Percentiles rank a stretch among this genome's conserved stretches.
phyloP scores from a whole-genome alignment of 2,888 invertebrate species.

The Neria commutata region DNA sequence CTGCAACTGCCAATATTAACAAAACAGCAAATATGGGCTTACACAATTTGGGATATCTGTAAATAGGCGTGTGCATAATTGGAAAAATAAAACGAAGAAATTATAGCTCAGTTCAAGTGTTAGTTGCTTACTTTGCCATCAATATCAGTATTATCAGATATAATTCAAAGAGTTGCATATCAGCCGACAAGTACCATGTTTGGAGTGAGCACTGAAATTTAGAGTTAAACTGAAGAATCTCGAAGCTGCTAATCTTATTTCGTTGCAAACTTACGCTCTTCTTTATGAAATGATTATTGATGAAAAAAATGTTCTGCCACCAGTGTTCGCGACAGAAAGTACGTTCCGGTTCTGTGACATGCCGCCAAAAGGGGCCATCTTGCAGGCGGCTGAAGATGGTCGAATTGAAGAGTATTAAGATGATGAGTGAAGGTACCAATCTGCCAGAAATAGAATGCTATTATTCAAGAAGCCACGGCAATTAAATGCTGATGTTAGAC shows the following conservation, averaged over 20 bases:
- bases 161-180: slow-evolving; percentile 55
- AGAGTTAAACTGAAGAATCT: neutral
- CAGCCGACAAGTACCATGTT: slow-evolving; percentile 56
- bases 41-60: slow-evolving; percentile 37
- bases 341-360: slow-evolving; percentile 49
- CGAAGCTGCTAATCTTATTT: neutral
- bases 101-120: neutral
- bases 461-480: neutral
- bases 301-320: slow-evolving; percentile 60
- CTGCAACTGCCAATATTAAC: slow-evolving; percentile 26
- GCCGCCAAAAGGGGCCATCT: slow-evolving; percentile 61
- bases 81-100: neutral
- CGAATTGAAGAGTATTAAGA: slow-evolving; percentile 46
- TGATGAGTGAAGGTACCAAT: slow-evolving; percentile 46
- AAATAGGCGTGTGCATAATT: no score
- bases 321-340: slow-evolving; percentile 55
- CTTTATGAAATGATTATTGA: slow-evolving; percentile 54
- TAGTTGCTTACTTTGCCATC: slow-evolving; percentile 42
- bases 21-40: slow-evolving; percentile 31
- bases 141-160: slow-evolving; percentile 44
- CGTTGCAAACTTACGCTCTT: slow-evolving; percentile 42
- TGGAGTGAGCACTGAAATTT: slow-evolving; percentile 53
- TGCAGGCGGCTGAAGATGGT: slow-evolving; percentile 58
- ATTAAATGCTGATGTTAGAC: slow-evolving; percentile 3
- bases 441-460: slow-evolving; percentile 25